A percentile compares a stretch with the other conserved stretches of the same genome.
Evolutionary conservation across 1,140 invertebrate genomes (phyloP).

Genomic region (Epicauta chinensis): DNA sequence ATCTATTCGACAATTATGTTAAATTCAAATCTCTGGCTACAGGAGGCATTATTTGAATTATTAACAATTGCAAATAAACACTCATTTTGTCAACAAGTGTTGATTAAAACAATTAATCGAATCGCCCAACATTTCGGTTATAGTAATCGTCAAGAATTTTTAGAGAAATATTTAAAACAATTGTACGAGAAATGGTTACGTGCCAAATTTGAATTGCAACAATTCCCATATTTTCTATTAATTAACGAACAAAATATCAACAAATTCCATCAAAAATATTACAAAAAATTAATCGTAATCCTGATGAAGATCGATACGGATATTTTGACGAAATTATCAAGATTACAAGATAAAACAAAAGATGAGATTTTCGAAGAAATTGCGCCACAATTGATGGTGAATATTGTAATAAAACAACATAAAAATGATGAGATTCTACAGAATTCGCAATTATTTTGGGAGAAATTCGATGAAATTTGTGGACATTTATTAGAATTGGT

Average conservation of each 20-base stretch:
- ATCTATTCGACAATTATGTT: conserved; percentile 40
- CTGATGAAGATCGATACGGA: no score
- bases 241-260: conserved; percentile 4
- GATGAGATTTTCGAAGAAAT: no score
- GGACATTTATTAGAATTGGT: no score
- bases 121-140: conserved; percentile 24
- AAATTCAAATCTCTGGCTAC: conserved; percentile 40
- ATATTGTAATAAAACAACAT: conserved; percentile 27
- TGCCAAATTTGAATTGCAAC: conserved; percentile 32
- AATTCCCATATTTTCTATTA: conserved; percentile 1
- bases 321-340: conserved; percentile 21
- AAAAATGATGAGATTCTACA: no score
- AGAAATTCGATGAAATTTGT: no score
- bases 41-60: conserved; percentile 39
- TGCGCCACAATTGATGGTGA: no score
- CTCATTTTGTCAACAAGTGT: conserved; percentile 23
- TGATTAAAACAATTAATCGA: conserved; percentile 30
- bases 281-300: not conserved
- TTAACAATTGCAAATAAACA: conserved; percentile 40
- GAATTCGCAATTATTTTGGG: no score
- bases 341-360: not conserved
- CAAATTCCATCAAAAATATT: not conserved
- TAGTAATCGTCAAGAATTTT: conserved; percentile 27
- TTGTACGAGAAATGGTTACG: conserved; percentile 1
- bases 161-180: conserved; percentile 41